phyloP scores from a whole-genome alignment of 2,797 vertebrate species.

The Chelon auratus region DNA sequence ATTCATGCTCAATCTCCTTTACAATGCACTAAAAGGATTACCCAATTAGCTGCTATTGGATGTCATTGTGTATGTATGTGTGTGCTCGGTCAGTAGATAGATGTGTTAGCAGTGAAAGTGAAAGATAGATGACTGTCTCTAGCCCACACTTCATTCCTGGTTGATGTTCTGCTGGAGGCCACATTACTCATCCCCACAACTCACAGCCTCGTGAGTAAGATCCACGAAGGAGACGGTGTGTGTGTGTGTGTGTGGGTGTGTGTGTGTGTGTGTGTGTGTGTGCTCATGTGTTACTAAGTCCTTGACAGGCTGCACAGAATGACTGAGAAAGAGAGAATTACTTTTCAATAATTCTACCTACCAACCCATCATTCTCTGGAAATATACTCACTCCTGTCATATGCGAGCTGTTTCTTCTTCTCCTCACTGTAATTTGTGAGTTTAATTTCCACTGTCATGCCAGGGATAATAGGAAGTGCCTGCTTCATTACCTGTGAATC shows the following conservation, averaged over 20 bases:
- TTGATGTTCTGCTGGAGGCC: conserved; percentile 74
- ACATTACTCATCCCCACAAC: conserved; percentile 73
- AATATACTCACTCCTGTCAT: conserved; percentile 37
- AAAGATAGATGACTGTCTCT: conserved; percentile 75
- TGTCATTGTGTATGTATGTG: conserved; percentile 52
- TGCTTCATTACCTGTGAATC: conserved; percentile 50
- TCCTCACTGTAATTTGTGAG: conserved; percentile 42
- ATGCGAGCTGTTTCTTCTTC: conserved; percentile 21
- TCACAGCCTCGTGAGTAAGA: conserved; percentile 53
- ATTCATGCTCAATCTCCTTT: conserved; percentile 81
- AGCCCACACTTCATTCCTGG: conserved; percentile 70
- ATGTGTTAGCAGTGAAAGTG: conserved; percentile 65
- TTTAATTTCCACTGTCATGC: conserved; percentile 47
- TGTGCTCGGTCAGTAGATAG: conserved; percentile 56
- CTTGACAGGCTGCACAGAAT: conserved; percentile 46
- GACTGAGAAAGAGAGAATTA: conserved; percentile 53
- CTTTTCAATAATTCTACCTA: conserved; percentile 68
- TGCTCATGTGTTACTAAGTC: background rate
- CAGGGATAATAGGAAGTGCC: conserved; percentile 37
- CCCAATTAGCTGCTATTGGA: conserved; percentile 81
- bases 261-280: conserved; percentile 11
- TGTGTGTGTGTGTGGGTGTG: conserved; percentile 17
- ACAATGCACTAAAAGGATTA: conserved; percentile 85
- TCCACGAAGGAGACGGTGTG: conserved; percentile 18
- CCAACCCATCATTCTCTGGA: conserved; percentile 34